Evolutionary conservation across 2,113 vertebrate genomes (phyloP).

Genomic region (Triplophysa dalaica): DNA sequence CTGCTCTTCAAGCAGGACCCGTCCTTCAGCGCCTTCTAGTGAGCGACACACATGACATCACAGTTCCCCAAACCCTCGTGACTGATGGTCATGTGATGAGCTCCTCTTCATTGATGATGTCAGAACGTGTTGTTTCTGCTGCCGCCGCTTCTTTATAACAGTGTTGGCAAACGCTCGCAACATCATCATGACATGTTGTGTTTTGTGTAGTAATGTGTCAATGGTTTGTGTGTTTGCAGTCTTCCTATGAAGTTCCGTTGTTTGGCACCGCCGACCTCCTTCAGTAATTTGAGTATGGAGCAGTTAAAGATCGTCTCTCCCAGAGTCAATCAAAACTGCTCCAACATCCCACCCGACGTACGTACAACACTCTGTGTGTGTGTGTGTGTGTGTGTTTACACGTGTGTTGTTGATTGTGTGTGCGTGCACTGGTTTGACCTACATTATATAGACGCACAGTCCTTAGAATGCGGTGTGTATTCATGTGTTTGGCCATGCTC

Average conservation of each 20-base stretch:
- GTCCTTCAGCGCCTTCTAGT: constrained; percentile 69
- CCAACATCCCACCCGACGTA: constrained; percentile 62
- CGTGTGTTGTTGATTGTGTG: not conserved
- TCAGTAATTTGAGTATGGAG: constrained; percentile 49
- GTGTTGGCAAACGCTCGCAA: not conserved
- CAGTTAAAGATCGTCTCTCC: constrained; percentile 41
- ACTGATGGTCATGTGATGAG: no score
- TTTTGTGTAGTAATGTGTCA: not conserved
- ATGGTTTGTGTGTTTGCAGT: constrained; percentile 52
- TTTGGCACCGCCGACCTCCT: constrained; percentile 59
- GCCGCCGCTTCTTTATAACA: not conserved
- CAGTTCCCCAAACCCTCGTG: no score
- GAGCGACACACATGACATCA: constrained; percentile 46
- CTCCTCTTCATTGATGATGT: no score
- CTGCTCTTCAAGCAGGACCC: constrained; percentile 65
- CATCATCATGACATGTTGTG: no score
- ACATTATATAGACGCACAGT: no score
- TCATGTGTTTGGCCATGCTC: no score
- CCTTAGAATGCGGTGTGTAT: no score
- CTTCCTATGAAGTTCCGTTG: constrained; percentile 64
- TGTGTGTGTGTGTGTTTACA: not conserved
- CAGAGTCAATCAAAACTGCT: constrained; percentile 60
- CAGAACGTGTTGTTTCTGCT: no score
- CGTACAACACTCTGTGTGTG: not conserved
- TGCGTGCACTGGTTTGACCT: no score